Evolutionary conservation across 2,797 vertebrate genomes (phyloP), one percentile per base, ranked within the genome.

Genomic region (Microctenopoma steveboyesi): DNA sequence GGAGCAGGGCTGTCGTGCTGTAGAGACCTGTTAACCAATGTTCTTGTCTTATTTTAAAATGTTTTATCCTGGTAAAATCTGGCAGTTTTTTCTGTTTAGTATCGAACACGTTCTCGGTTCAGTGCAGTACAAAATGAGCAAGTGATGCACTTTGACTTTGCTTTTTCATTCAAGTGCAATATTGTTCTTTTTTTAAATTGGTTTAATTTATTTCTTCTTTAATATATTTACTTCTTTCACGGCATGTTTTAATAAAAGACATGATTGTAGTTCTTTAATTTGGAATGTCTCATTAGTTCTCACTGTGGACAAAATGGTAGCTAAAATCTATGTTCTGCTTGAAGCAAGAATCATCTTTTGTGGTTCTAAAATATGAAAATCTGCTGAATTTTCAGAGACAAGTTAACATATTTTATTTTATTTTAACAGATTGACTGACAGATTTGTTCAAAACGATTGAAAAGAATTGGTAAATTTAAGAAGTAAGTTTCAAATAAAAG

Each of bases 211-310:
- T 87, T 78, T 70, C 7, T 22, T 22, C 22, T 22, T 22, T 22
- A 22, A 22, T 22, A 22, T 22, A 22, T 22, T 65, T 40, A 58
- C 66, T 86, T 73, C 60, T 87, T 90, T 86, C 75, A 75, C 37
- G 46, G 90, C 91, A 91, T 90, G 90, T 87, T 90, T 81, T 79
- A 91, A 89, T 91, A 86, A 89, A 91, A 80, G 5, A 74, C 74
- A 63, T 79, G 18, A 78, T 75, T 71, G 51, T 46, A 72, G 45
- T 67, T 2, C 22, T 30, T 30, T 30, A 22, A 60, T 48, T 64
- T 37, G 5, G 55, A 28, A 10, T 2, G 2, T 55, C 27, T 49
- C 27, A 1, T 68, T 4, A 2, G 1, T 45, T 37, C 5, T 57
- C 7, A 18, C 5, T 33, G 4, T 30, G 2, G 37, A 42, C 16